A percentile compares a stretch with the other conserved stretches of the same genome.
These are phyloP conservation scores for Oreochromis mossambicus DNA, from an alignment of 2,797 vertebrate species.

Conservation along the genomic window DNA sequence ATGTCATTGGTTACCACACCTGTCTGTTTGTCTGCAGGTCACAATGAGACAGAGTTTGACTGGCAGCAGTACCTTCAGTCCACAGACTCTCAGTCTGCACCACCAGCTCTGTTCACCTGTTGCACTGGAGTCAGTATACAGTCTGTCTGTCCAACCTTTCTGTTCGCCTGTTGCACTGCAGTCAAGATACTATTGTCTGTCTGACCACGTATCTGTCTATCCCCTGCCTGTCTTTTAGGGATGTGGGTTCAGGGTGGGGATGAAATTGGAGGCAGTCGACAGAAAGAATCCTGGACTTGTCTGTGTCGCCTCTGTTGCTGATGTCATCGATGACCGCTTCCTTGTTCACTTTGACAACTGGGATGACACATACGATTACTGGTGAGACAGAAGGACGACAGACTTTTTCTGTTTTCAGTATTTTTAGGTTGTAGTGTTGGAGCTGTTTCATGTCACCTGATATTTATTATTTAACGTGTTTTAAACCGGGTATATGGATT, in stretches of 20 bases:
- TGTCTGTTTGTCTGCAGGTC: conserved; percentile 69
- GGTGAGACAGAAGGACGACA: conserved; percentile 66
- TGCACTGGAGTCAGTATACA: conserved; percentile 60
- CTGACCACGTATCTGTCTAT: not conserved
- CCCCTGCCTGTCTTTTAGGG: conserved; percentile 12
- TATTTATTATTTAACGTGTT: not conserved
- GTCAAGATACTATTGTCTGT: not conserved
- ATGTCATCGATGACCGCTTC: conserved; percentile 75
- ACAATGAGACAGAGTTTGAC: conserved; percentile 83
- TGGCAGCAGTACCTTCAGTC: conserved; percentile 84
- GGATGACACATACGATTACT: conserved; percentile 90
- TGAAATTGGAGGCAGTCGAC: conserved; percentile 89
- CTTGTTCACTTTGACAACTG: conserved; percentile 89
- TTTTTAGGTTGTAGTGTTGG: not conserved
- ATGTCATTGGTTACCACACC: not conserved
- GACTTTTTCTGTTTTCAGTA: not conserved
- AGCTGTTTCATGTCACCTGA: not conserved
- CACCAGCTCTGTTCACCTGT: conserved; percentile 80
- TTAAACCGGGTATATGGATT: not conserved
- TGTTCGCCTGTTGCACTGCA: not conserved
- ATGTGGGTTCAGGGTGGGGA: conserved; percentile 77
- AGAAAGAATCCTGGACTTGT: conserved; percentile 86
- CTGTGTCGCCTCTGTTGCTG: conserved; percentile 81
- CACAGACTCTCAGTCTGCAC: conserved; percentile 81
- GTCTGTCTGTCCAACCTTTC: not conserved